Evolutionary conservation across 1,140 invertebrate genomes (phyloP).

Genomic region (Euglossa dilemma): DNA sequence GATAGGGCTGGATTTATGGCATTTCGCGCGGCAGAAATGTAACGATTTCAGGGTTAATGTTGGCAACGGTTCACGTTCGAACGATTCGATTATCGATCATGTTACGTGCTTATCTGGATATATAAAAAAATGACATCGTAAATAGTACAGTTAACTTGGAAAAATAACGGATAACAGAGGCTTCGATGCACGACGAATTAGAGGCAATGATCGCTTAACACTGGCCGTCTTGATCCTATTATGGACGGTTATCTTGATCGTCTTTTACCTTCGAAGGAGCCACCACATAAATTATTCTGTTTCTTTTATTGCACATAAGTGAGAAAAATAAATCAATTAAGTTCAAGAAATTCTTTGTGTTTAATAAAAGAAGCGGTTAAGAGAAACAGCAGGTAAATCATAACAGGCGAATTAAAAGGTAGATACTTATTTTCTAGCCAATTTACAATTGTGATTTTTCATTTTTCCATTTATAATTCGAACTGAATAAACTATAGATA

Average conservation of each 20-base stretch:
- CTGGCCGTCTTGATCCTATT: not conserved
- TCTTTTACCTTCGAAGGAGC: not conserved
- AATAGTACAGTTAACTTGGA: not conserved
- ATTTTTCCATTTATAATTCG: too few relatives aligned
- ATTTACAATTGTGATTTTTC: too few relatives aligned
- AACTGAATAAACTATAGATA: too few relatives aligned
- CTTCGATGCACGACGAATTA: constrained; percentile 3
- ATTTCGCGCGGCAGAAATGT: not conserved
- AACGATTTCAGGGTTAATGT: not conserved
- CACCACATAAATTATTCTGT: not conserved
- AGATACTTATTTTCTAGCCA: too few relatives aligned
- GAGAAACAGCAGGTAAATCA: too few relatives aligned
- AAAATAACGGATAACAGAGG: constrained; percentile 10
- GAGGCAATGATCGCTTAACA: constrained; percentile 28
- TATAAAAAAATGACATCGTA: not conserved
- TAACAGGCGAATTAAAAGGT: too few relatives aligned
- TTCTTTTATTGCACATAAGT: not conserved
- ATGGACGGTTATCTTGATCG: not conserved
- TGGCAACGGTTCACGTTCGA: not conserved
- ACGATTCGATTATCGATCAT: not conserved
- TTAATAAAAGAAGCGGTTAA: too few relatives aligned
- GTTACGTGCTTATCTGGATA: not conserved
- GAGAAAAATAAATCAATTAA: too few relatives aligned
- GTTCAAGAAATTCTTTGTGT: too few relatives aligned
- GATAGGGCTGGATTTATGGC: not conserved